Base-by-base conservation (phyloP, 2,113 vertebrate genomes). In the Prolemur simus region DNA sequence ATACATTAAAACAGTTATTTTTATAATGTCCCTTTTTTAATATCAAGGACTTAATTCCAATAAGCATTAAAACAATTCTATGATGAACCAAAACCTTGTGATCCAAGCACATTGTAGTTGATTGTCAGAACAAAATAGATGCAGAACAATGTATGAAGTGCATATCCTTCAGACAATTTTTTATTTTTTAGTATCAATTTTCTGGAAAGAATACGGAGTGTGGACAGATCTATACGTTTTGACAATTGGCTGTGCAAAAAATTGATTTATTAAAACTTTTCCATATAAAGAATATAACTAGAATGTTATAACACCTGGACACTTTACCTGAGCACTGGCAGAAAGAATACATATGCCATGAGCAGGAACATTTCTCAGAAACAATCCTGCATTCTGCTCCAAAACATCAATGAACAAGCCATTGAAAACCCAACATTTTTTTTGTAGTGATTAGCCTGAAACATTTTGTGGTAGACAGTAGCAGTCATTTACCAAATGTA, bases 161-260 rank as follows among this genome's bases (percentile, higher is more conserved):
- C 37, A 11, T 17, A 14, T 39, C 7, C 45, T 54, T 92, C 18
- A 29, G 34, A 54, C 3, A 18, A 13, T 8, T 56, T 12, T 42
- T 88, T n/a, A 34, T 49, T 49, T 76, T 89, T 82, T 54, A 42
- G 5, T 34, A 64, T 87, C 68, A 52, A 54, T 94, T 82, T 96
- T 93, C 87, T 87, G 2, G 69, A 58, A 45, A 83, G 69, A 83
- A 74, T 83, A 20, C 58, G 60, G 12, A 68, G 1, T 71, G 13
- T 47, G 27, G 8, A 77, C 29, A 47, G 2, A 80, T 49, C 45
- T 29, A 64, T 9, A 14, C 56, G 37, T 68, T 96, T 93, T 77
- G 27, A 78, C 17, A 66, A 34, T 71, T 90, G 74, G 9, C 49
- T 89, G 25, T 9, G 58, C 20, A 69, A 15, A 78, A 23, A 27